A percentile compares a stretch with the other conserved stretches of the same genome.
phyloP scores from a whole-genome alignment of 2,888 invertebrate species.

The Lamellibrachia satsuma region DNA sequence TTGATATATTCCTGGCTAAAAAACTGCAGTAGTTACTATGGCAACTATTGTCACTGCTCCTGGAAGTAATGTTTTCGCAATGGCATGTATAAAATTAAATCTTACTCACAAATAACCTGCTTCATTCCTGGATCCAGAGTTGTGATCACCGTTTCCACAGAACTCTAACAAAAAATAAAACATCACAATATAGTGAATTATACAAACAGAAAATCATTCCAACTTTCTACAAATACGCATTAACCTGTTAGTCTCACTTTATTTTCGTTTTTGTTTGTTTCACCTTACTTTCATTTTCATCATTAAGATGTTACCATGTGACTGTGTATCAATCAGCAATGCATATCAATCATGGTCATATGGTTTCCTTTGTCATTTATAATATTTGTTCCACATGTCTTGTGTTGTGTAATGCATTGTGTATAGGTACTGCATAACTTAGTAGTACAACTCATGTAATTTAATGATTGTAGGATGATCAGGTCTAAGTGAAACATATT shows the following conservation, averaged over 20 bases:
- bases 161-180: slow-evolving; percentile 69
- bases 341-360: neutral
- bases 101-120: slow-evolving; percentile 80
- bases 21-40: neutral
- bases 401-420: no score
- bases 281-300: neutral
- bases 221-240: no score
- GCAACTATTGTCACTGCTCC: neutral
- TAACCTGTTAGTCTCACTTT: no score
- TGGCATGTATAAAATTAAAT: neutral
- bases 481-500: no score
- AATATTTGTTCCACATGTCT: no score
- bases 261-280: neutral
- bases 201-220: neutral
- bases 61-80: neutral
- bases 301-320: neutral
- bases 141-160: slow-evolving; percentile 85
- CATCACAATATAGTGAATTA: neutral
- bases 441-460: no score
- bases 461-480: no score
- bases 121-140: slow-evolving; percentile 90
- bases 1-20: no score
- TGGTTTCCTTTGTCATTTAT: neutral
- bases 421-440: no score
- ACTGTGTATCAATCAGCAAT: neutral